Base-by-base conservation (phyloP, 2,113 vertebrate species). In the Microcebus tavaratra region DNA sequence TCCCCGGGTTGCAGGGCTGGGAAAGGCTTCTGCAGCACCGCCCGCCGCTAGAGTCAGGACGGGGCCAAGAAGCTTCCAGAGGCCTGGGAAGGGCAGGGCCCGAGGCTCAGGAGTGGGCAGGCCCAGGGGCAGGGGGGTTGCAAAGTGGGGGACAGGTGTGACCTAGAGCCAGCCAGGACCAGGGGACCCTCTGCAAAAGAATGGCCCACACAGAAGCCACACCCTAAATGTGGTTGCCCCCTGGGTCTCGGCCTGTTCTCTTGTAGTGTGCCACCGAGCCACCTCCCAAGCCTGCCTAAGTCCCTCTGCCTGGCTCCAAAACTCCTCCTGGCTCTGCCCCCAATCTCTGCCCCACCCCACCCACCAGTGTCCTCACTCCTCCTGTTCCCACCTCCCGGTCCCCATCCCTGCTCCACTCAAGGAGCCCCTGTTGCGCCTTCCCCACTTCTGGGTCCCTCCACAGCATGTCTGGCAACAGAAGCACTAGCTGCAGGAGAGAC, bases 1-100 rank as follows among this genome's bases (percentile, higher is more conserved):
- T 1, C 0, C 15, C 10, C 1, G 13, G 8, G 31, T 15, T 4
- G 0, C 9, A 17, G 11, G 15, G 6, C 23, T 0, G 0, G 75
- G 48, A 39, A n/a, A 55, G 50, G 6, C 53, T 21, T 61, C 23
- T n/a, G 12, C 36, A 5, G 1, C 53, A 78, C 63, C 21, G 1
- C 18, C 23, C 1, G 86, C 27, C 1, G 3, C 39, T 14, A 1
- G 23, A 21, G 6, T 14, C 13, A 27, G 31, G 53, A 27, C 48
- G 31, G 23, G 6, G 20, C 10, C 17, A 6, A 42, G 88, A 63
- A 75, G 65, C 10, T 70, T 72, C 80, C 14, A 34, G 88, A 81
- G 10, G 6, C 23, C 53, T 25, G n/a, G 65, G 13, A 15, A 42
- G 53, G 45, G 48, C 13, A 45, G 59, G n/a, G 17, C 15, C 36